phyloP scores from a whole-genome alignment of 2,797 vertebrate genomes.

The Girardinus metallicus region DNA sequence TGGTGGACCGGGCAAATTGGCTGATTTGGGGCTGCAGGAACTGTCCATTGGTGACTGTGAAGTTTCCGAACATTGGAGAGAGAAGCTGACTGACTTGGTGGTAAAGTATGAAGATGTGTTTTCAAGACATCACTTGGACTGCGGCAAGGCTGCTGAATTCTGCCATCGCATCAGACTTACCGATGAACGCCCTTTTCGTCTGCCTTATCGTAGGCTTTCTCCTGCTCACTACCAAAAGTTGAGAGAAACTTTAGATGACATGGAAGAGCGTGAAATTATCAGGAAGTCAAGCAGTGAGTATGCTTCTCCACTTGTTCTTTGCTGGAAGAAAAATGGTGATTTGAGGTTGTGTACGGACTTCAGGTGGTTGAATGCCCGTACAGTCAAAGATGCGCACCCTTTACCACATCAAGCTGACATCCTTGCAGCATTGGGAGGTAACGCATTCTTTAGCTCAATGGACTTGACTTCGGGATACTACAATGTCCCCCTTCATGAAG shows the following conservation, averaged over 20 bases:
- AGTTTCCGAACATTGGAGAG: not conserved
- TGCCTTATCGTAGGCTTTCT: not conserved
- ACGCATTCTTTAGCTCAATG: not conserved
- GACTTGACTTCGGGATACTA: not conserved
- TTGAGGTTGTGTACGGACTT: conserved; percentile 34
- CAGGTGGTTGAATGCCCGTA: conserved; percentile 37
- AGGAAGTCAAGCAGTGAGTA: not conserved
- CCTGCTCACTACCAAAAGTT: conserved; percentile 3
- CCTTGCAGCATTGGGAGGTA: not conserved
- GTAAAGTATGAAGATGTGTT: not conserved
- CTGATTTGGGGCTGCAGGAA: not conserved
- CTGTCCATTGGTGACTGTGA: not conserved
- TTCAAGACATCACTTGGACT: not conserved
- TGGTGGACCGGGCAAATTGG: not conserved
- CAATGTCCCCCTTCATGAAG: not conserved
- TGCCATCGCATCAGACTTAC: not conserved
- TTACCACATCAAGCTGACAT: not conserved
- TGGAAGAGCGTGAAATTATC: conserved; percentile 4
- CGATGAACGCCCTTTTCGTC: not conserved
- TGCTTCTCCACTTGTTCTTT: not conserved
- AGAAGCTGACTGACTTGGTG: not conserved
- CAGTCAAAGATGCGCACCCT: conserved; percentile 2
- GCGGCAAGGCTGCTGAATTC: not conserved
- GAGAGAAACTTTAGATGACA: conserved; percentile 1
- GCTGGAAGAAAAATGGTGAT: conserved; percentile 24